These are phyloP conservation scores for Sanderia malayensis DNA, from an alignment of 30 jellyfish, hydroid and myxozoan species.

Conservation along the genomic window DNA sequence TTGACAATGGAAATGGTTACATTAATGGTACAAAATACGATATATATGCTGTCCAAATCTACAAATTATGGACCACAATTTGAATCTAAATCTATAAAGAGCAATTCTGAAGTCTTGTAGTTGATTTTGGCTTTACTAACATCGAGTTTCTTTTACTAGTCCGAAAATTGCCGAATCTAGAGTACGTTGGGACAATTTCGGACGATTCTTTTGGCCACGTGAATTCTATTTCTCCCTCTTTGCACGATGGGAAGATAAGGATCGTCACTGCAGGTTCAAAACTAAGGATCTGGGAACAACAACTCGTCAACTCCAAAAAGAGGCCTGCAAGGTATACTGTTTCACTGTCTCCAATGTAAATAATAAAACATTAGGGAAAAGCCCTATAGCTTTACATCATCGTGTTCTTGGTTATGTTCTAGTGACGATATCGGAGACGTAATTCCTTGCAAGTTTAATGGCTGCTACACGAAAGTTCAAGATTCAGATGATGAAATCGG, in stretches of 20 bases:
- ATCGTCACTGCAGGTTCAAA: slow-evolving; percentile 88
- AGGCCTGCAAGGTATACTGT: slow-evolving; percentile 57
- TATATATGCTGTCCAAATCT: no score
- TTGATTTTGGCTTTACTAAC: no score
- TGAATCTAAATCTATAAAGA: no score
- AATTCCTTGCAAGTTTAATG: slow-evolving; percentile 81
- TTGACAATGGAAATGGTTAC: slow-evolving; percentile 78
- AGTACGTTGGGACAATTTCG: slow-evolving; percentile 84
- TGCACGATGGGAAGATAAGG: slow-evolving; percentile 47
- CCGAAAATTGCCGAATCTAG: slow-evolving; percentile 79
- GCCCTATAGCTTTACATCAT: not conserved
- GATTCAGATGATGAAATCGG: slow-evolving; percentile 74
- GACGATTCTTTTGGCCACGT: slow-evolving; percentile 62
- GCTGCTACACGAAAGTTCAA: slow-evolving; percentile 58
- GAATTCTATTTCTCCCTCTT: slow-evolving; percentile 43
- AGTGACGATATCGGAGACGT: slow-evolving; percentile 72
- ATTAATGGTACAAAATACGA: slow-evolving; percentile 66
- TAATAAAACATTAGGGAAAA: no score
- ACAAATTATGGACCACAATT: no score
- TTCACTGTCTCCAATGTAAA: no score
- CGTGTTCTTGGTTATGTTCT: no score
- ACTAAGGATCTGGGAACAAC: slow-evolving; percentile 81
- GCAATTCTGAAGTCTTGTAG: no score
- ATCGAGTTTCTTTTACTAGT: no score
- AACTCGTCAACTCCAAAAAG: slow-evolving; percentile 31